Percentiles rank a stretch among this genome's conserved stretches.
These are phyloP conservation scores for Trisateles emortualis DNA, from an alignment of 2,888 invertebrate genomes.

Conservation along the genomic window DNA sequence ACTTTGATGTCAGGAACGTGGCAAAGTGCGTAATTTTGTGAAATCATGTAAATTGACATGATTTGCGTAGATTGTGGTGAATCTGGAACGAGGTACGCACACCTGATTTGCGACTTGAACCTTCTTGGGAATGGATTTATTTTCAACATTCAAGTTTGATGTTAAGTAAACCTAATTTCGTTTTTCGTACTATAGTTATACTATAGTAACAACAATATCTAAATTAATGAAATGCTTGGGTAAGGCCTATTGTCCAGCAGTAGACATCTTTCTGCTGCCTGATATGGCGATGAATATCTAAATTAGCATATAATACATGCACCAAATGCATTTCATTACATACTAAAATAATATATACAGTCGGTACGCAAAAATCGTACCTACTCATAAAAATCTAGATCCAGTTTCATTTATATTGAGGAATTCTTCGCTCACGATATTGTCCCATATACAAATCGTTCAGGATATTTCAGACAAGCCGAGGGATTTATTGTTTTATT, in stretches of 20 bases:
- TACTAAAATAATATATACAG: background rate
- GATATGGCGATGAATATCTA: no score
- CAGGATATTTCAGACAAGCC: constrained; percentile 46
- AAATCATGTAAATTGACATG: constrained; percentile 46
- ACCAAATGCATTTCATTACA: no score
- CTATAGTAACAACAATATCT: no score
- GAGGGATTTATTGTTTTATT: constrained; percentile 59
- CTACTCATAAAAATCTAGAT: constrained; percentile 49
- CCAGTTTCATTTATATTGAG: constrained; percentile 51
- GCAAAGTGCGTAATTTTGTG: constrained; percentile 27
- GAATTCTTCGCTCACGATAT: constrained; percentile 53
- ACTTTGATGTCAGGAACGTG: constrained; percentile 8
- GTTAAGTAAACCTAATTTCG: background rate
- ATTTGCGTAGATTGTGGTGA: constrained; percentile 42
- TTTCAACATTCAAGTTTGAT: background rate
- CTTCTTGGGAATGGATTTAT: background rate
- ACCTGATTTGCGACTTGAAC: constrained; percentile 20
- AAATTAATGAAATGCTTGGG: no score
- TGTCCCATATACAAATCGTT: constrained; percentile 52
- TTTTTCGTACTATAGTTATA: no score
- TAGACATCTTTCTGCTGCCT: no score
- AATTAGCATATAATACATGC: no score
- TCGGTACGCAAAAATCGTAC: constrained; percentile 24
- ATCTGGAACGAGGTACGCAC: constrained; percentile 13
- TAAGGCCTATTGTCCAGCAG: no score